These are phyloP conservation scores for Drosophila sproati DNA, from an alignment of 1,140 invertebrate species.

Conservation along the genomic window DNA sequence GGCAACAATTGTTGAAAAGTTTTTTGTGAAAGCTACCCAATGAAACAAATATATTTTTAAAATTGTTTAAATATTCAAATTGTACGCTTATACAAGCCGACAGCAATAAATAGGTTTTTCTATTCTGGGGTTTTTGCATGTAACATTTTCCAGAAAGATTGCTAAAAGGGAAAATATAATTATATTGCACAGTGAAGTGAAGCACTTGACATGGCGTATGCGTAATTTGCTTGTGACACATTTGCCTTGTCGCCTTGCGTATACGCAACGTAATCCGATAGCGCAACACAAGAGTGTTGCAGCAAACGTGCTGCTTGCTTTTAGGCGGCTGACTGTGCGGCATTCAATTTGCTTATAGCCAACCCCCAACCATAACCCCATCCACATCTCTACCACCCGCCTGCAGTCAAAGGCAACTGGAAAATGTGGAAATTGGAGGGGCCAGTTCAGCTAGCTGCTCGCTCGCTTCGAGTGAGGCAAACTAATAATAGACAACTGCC, in stretches of 20 bases:
- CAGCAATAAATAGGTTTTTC: too few relatives aligned
- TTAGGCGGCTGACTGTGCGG: not conserved
- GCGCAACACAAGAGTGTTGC: not conserved
- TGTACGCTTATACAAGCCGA: too few relatives aligned
- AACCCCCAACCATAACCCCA: too few relatives aligned
- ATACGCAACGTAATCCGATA: constrained; percentile 4
- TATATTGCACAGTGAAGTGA: too few relatives aligned
- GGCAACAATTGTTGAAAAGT: too few relatives aligned
- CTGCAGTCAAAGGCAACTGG: not conserved
- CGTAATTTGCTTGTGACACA: not conserved
- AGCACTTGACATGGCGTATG: constrained; percentile 3
- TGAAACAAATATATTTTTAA: too few relatives aligned
- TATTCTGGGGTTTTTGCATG: too few relatives aligned
- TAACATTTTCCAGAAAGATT: too few relatives aligned
- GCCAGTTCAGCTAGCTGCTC: not conserved
- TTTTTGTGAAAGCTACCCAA: too few relatives aligned
- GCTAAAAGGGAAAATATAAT: too few relatives aligned
- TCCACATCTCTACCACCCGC: not conserved
- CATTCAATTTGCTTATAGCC: not conserved
- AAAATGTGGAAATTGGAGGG: constrained; percentile 1
- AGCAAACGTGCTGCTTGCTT: constrained; percentile 12
- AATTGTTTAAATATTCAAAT: too few relatives aligned
- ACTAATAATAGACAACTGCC: not conserved
- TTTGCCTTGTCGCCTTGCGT: not conserved
- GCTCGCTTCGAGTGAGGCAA: not conserved